Evolutionary conservation across 2,113 vertebrate species (phyloP), one percentile per base, ranked within the genome.

Genomic region (Hippocampus abdominalis): DNA sequence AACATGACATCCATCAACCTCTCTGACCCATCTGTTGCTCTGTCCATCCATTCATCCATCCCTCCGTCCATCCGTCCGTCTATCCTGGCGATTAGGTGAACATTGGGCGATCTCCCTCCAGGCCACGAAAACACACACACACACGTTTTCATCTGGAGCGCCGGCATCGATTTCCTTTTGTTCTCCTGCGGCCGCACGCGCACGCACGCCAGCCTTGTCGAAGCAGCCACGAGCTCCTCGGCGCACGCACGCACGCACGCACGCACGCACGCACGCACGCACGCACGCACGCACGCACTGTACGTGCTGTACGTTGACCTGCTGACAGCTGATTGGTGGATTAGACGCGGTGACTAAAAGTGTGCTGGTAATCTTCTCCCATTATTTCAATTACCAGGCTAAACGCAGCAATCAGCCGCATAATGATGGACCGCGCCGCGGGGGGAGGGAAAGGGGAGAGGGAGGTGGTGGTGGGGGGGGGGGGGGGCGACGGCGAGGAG

Each of bases 371-470:
- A 98, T 98, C 96, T 96, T 96, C 95, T 94, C 94, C 96, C 96
- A 98, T 98, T 98, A 98, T 98, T 98, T 96, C 96, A 98, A 98
- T 98, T 98, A 98, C 95, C 95, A 95, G 95, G 93, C 94, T 98
- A 97, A 97, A 98, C 95, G 96, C 95, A 94, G 95, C 95, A 98
- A 97, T 98, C 96, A 97, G 80, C 57, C 63, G 20, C 69, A 82
- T 85, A 84, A 88, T 87, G 81, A 86, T 7, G 84, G 81, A 16
- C n/a, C 21, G 51, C 25, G 53, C 36, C 70, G 29, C 64, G 18
- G 39, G 48, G 48, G 23, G 12, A 11, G 56, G 44, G 15, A 21
- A n/a, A 21, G 40, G 44, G 18, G 11, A 15, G 4, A 2, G 10
- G 27, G 8, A 21, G 0, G n/a, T n/a, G n/a, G n/a, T n/a, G 18